Conservation (phyloP, 2,113 vertebrate genomes). For the Myotis lucifugus region DNA sequence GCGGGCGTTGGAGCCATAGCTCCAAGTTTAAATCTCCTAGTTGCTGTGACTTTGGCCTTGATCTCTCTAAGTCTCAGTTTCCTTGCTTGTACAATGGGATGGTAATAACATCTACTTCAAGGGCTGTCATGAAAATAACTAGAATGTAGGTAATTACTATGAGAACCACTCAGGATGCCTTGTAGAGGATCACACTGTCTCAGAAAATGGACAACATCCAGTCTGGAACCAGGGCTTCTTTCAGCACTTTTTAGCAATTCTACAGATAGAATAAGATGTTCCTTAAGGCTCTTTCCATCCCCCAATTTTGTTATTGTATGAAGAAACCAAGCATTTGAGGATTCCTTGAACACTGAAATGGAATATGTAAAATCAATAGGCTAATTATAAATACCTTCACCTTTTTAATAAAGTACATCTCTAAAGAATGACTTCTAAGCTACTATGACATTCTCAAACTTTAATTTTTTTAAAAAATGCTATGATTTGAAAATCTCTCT, state of each 20-base stretch:
- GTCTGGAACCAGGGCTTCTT: not conserved
- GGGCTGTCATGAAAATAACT: not conserved
- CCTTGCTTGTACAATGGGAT: not conserved
- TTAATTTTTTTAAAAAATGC: not conserved
- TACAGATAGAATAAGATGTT: not conserved
- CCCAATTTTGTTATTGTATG: not conserved
- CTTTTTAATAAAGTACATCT: not conserved
- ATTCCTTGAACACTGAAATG: not conserved
- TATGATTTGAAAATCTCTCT: not conserved
- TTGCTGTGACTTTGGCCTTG: not conserved
- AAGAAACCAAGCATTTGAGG: not conserved
- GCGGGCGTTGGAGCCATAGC: not conserved
- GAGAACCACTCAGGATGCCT: rapidly evolving
- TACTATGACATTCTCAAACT: not conserved
- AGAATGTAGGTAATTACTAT: not conserved
- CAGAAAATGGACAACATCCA: not conserved
- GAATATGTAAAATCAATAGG: not conserved
- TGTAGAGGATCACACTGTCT: not conserved
- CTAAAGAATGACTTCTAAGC: not conserved
- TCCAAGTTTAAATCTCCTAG: not conserved
- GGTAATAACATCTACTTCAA: not conserved
- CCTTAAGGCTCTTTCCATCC: not conserved
- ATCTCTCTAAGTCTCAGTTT: not conserved
- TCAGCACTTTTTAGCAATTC: not conserved
- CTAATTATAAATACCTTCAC: not conserved